Evolutionary conservation across 2,797 vertebrate species (phyloP).

Genomic region (Serranus cabrilla): DNA sequence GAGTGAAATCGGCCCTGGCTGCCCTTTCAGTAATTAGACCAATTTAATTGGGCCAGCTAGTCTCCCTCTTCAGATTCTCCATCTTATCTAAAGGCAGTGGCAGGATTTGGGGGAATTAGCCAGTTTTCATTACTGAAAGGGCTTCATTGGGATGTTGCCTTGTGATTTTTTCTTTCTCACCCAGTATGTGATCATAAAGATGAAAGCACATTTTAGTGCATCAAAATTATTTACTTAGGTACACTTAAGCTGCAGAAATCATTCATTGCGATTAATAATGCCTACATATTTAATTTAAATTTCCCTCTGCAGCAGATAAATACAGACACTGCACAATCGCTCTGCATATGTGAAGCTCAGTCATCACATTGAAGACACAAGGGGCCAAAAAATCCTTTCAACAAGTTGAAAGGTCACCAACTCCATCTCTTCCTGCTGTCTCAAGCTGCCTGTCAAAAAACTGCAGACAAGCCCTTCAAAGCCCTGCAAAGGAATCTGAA

Average conservation of each 20-base stretch:
- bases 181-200: background rate
- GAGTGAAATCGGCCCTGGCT: background rate
- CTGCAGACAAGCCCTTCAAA: too few relatives aligned
- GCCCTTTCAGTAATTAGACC: slow-evolving; percentile 57
- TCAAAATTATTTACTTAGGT: background rate
- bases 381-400: too few relatives aligned
- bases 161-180: slow-evolving; percentile 19
- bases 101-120: slow-evolving; percentile 57
- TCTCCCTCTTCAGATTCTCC: slow-evolving; percentile 36
- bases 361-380: too few relatives aligned
- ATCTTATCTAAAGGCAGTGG: slow-evolving; percentile 54
- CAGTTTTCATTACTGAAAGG: slow-evolving; percentile 39
- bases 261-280: background rate
- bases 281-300: background rate
- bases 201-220: background rate
- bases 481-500: too few relatives aligned
- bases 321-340: too few relatives aligned
- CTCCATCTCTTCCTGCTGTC: too few relatives aligned
- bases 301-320: too few relatives aligned
- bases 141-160: slow-evolving; percentile 24
- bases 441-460: too few relatives aligned
- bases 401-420: too few relatives aligned
- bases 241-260: background rate
- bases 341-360: too few relatives aligned
- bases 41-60: slow-evolving; percentile 52